Evolutionary conservation across 2,888 invertebrate species (phyloP), one percentile per base, ranked within the genome.

Genomic region (Troglohyphantes excavatus): DNA sequence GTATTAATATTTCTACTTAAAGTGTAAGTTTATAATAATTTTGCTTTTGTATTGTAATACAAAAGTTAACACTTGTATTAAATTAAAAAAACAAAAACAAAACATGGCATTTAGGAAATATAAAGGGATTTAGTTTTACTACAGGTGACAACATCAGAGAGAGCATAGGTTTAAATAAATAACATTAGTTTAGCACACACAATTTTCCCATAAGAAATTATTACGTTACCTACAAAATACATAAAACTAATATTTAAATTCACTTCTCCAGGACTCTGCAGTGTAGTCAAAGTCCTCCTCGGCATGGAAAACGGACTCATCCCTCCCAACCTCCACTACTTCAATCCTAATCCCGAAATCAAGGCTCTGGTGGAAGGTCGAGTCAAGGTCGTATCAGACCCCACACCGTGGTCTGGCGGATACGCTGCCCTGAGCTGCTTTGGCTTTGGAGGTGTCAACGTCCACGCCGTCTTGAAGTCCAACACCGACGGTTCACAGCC

Each of bases 371-470:
- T 94, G 91, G 98, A 99, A 93, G 99, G 99, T 0, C 95, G 97
- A 70, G 95, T 99, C n/a, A 95, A 97, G 94, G 98, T 99, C 75
- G 97, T 99, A 23, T 95, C 96, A 91, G 95, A 96, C 93, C 96
- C 96, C 92, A 96, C 95, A 91, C 95, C 96, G 29, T 98, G 97
- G 96, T 95, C 96, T 82, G 98, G 98, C 73, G 98, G 98, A n/a
- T 95, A 97, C 90, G 96, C 97, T 78, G 98, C 96, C 26, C 94
- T 99, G 39, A 99, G 99, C 94, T 98, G 98, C 9, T 99, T 99
- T 94, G 99, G 99, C 21, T 99, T 99, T 94, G 99, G 99, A 91
- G 99, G 99, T 82, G 97, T 98, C 65, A 98, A 98, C 94, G 98
- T 97, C n/a, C 98, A 98, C 94, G 94, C 97, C 0, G 95, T 98